Percentiles rank a stretch among this genome's conserved stretches.
phyloP scores from a whole-genome alignment of 2,113 vertebrate species.

The Verasper variegatus region DNA sequence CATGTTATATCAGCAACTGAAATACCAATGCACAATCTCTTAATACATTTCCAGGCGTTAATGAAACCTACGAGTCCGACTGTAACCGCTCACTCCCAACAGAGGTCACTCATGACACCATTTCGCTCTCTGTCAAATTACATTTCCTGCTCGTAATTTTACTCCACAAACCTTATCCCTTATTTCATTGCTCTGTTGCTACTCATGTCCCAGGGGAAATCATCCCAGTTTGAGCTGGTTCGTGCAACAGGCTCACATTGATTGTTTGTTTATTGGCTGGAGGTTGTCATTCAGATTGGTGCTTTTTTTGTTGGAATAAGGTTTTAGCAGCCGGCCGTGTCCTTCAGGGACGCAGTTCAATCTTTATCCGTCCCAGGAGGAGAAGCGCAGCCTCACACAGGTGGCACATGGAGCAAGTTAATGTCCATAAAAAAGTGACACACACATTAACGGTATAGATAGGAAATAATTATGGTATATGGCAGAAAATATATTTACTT shows the following conservation, averaged over 20 bases:
- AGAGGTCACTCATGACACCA: constrained; percentile 37
- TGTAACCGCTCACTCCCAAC: constrained; percentile 17
- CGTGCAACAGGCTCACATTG: constrained; percentile 44
- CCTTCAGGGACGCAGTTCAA: constrained; percentile 50
- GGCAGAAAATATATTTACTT: not conserved
- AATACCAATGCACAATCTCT: not conserved
- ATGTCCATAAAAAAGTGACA: not conserved
- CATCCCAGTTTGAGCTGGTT: constrained; percentile 54
- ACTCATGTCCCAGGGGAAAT: constrained; percentile 71
- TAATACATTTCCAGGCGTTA: not conserved
- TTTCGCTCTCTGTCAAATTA: constrained; percentile 55
- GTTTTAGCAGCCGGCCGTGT: constrained; percentile 51
- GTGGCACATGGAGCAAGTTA: not conserved
- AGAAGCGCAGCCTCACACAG: not conserved
- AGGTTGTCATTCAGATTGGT: constrained; percentile 64
- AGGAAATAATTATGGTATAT: not conserved
- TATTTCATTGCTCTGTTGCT: constrained; percentile 46
- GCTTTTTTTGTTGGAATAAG: constrained; percentile 32
- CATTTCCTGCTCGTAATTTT: constrained; percentile 67
- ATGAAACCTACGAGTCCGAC: constrained; percentile 4
- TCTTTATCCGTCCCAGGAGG: constrained; percentile 36
- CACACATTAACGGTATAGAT: not conserved
- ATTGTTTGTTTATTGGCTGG: constrained; percentile 72
- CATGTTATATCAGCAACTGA: not conserved
- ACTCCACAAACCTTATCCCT: constrained; percentile 27